These are phyloP conservation scores for Suricata suricatta DNA, from an alignment of 2,113 vertebrate genomes.

Conservation along the genomic window DNA sequence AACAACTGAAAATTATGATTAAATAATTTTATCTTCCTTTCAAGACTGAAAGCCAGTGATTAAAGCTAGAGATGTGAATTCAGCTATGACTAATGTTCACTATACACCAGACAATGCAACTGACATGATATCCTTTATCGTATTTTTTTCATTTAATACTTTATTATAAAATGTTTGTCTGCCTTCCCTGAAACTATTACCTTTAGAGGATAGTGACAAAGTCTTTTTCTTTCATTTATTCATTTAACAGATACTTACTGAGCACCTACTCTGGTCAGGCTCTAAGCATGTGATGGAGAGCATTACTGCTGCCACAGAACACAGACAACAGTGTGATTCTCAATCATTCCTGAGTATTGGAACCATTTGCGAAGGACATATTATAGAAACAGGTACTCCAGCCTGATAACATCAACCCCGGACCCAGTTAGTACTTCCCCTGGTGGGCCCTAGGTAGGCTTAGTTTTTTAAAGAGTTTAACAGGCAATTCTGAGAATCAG, in stretches of 20 bases:
- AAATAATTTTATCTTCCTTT: conserved; percentile 15
- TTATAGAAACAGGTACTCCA: neutral
- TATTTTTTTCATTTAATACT: neutral
- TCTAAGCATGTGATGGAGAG: neutral
- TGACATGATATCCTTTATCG: neutral
- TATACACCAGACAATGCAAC: neutral
- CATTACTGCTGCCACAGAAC: neutral
- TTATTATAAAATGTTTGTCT: neutral
- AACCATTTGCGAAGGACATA: neutral
- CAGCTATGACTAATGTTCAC: neutral
- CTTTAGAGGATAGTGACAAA: neutral
- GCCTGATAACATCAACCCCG: neutral
- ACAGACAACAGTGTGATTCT: neutral
- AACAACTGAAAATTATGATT: neutral
- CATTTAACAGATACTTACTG: neutral
- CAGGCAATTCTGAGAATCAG: conserved; percentile 28
- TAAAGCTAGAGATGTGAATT: neutral
- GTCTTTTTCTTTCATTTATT: conserved; percentile 40
- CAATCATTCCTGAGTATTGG: neutral
- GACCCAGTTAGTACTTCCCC: neutral
- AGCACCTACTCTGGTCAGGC: neutral
- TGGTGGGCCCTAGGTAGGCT: neutral
- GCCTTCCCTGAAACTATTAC: neutral
- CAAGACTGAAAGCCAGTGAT: conserved; percentile 32
- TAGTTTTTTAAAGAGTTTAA: conserved; percentile 6